These are phyloP conservation scores for Sturnira hondurensis DNA, from an alignment of 2,113 vertebrate genomes.

Conservation along the genomic window DNA sequence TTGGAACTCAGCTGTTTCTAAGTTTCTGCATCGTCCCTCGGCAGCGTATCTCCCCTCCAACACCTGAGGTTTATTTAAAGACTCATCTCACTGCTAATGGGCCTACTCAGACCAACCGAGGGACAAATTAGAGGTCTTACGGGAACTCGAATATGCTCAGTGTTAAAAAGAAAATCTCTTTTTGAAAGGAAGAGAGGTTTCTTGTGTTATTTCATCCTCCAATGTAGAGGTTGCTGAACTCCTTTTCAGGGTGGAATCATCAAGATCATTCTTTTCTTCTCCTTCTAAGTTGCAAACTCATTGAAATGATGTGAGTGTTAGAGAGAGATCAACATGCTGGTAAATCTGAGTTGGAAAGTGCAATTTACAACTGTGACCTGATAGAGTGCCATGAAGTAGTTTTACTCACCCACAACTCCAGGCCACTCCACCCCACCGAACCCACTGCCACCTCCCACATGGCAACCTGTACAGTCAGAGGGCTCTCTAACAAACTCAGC, in stretches of 20 bases:
- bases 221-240: neutral
- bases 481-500: neutral
- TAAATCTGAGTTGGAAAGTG: neutral
- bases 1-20: conserved; percentile 44
- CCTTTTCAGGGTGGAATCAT: neutral
- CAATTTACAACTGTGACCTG: neutral
- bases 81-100: neutral
- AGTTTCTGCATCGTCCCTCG: conserved; percentile 22
- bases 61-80: conserved; percentile 49
- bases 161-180: neutral
- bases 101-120: neutral
- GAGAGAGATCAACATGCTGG: neutral
- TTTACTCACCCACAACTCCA: neutral
- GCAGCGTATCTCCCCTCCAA: neutral
- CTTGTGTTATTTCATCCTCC: neutral
- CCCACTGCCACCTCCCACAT: neutral
- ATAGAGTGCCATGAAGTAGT: neutral
- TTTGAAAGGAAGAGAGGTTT: neutral
- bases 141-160: neutral
- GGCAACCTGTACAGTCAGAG: neutral
- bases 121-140: neutral
- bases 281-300: neutral
- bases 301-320: neutral
- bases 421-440: neutral
- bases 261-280: neutral